Conservation (phyloP, 2,888 invertebrate genomes). For the Polyommatus icarus region DNA sequence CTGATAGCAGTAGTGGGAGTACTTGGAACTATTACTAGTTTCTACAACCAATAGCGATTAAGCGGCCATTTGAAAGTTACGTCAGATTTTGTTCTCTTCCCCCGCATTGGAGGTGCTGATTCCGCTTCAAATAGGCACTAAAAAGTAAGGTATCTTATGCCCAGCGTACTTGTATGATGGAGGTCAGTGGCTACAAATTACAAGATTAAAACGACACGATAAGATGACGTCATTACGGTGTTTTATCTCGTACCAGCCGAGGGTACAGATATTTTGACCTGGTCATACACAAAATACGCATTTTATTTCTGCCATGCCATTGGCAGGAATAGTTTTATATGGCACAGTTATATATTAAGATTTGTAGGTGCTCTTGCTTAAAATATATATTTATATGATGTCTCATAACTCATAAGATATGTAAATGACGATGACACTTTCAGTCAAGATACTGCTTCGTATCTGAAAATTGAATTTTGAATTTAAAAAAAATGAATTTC, state of each 20-base stretch:
- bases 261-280: neutral
- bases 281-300: neutral
- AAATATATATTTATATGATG: neutral
- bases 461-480: neutral
- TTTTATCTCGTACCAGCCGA: neutral
- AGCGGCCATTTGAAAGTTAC: no score
- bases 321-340: conserved; percentile 1
- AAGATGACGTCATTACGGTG: no score
- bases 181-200: no score
- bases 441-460: neutral
- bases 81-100: no score
- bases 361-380: conserved; percentile 22
- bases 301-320: neutral
- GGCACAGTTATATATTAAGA: neutral
- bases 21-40: no score
- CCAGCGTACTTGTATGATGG: no score
- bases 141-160: no score
- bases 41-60: no score
- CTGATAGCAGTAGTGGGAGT: no score
- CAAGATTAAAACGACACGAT: no score
- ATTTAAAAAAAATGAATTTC: neutral
- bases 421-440: neutral
- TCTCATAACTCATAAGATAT: neutral
- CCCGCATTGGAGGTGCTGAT: no score
- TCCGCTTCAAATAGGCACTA: no score